phyloP scores from a whole-genome alignment of 2,888 invertebrate genomes.

The Amphipyra berbera region DNA sequence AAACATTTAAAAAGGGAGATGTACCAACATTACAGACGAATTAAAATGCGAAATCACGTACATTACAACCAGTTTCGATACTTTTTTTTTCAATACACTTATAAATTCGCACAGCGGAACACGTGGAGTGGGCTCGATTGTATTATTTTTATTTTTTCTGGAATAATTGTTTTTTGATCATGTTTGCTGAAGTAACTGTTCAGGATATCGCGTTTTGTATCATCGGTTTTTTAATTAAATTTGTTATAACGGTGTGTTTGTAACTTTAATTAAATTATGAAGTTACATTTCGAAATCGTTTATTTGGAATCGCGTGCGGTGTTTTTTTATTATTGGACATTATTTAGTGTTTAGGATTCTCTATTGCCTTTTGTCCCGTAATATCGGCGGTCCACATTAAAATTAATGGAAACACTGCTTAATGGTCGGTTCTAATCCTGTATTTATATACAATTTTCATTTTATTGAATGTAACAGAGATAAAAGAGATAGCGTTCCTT shows the following conservation, averaged over 20 bases:
- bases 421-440: conserved; percentile 74
- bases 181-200: conserved; percentile 61
- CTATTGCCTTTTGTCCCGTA: conserved; percentile 60
- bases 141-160: conserved; percentile 66
- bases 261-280: conserved; percentile 54
- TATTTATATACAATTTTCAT: conserved; percentile 67
- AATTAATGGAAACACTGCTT: conserved; percentile 74
- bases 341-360: conserved; percentile 56
- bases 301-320: conserved; percentile 34
- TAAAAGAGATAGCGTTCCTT: conserved; percentile 43
- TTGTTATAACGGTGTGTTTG: conserved; percentile 37
- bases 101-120: conserved; percentile 73
- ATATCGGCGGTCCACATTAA: conserved; percentile 70
- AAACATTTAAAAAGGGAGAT: conserved; percentile 83
- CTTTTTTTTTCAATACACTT: conserved; percentile 82
- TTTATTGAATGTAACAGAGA: conserved; percentile 52
- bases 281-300: conserved; percentile 35
- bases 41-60: conserved; percentile 89
- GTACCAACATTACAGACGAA: conserved; percentile 78
- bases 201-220: conserved; percentile 50
- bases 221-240: conserved; percentile 56
- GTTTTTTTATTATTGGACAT: conserved; percentile 35
- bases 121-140: conserved; percentile 67
- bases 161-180: conserved; percentile 68
- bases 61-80: conserved; percentile 77